Conservation (phyloP, 2,797 vertebrate genomes). For the Gastrophryne carolinensis region DNA sequence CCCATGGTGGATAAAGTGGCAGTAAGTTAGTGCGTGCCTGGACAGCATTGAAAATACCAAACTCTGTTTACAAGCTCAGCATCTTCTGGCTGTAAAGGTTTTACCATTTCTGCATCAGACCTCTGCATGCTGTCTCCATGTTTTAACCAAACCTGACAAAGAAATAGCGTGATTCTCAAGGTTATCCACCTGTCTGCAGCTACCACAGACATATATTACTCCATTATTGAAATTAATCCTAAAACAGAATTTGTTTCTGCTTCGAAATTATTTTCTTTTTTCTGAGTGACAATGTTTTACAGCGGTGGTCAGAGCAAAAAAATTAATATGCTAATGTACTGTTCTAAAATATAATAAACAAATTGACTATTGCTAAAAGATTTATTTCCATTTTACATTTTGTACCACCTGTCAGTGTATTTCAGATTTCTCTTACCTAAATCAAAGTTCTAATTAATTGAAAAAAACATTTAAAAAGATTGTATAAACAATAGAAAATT, state of each 20-base stretch:
- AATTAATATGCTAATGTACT: slow-evolving; percentile 36
- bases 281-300: slow-evolving; percentile 30
- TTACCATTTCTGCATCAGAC: too few relatives aligned
- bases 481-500: too few relatives aligned
- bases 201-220: slow-evolving; percentile 35
- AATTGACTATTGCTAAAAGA: slow-evolving; percentile 23
- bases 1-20: too few relatives aligned
- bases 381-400: slow-evolving; percentile 14
- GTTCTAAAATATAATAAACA: not conserved
- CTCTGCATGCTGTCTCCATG: too few relatives aligned
- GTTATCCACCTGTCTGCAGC: slow-evolving; percentile 21
- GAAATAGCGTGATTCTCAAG: slow-evolving; percentile 16
- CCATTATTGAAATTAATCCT: slow-evolving; percentile 42
- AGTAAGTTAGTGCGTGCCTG: too few relatives aligned
- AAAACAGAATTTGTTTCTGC: slow-evolving; percentile 28
- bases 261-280: slow-evolving; percentile 11
- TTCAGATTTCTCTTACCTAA: too few relatives aligned
- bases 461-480: too few relatives aligned
- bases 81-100: too few relatives aligned
- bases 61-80: too few relatives aligned
- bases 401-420: not conserved
- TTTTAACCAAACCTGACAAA: not conserved
- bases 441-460: too few relatives aligned
- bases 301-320: slow-evolving; percentile 10
- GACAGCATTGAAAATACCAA: too few relatives aligned